These are phyloP conservation scores for Emydoidea blandingii DNA, from an alignment of 2,797 vertebrate species.

Conservation along the genomic window DNA sequence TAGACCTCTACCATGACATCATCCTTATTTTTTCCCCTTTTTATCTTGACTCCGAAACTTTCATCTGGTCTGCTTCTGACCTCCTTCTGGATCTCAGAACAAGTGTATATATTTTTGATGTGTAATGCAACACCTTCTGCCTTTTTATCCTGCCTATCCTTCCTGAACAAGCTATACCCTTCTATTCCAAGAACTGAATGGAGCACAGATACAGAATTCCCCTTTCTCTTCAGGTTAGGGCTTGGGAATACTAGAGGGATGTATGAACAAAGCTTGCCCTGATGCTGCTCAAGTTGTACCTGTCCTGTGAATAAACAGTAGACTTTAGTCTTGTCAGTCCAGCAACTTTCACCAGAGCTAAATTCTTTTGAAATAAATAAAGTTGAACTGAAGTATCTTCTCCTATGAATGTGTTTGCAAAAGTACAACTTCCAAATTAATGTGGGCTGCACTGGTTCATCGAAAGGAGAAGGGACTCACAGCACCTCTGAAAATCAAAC, in stretches of 20 bases:
- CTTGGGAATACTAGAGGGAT: not conserved
- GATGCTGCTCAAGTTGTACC: not conserved
- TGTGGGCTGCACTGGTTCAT: not conserved
- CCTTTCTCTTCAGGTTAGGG: not conserved
- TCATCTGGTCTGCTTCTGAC: too few species aligned
- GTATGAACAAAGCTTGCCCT: not conserved
- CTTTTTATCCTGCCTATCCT: too few species aligned
- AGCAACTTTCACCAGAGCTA: not conserved
- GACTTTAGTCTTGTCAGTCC: not conserved
- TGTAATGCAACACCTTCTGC: too few species aligned
- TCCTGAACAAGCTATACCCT: too few species aligned
- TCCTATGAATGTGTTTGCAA: not conserved
- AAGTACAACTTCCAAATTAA: not conserved
- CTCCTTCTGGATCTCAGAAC: too few species aligned
- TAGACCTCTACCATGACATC: too few species aligned
- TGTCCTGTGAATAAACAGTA: too few species aligned
- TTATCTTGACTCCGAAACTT: too few species aligned
- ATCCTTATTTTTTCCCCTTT: too few species aligned
- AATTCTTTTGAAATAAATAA: not conserved
- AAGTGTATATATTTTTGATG: too few species aligned
- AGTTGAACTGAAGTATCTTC: not conserved
- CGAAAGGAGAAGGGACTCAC: not conserved
- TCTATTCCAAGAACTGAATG: not conserved
- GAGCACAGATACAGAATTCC: not conserved
- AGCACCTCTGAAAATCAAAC: not conserved